Evolutionary conservation across 2,113 vertebrate genomes (phyloP).

Genomic region (Daubentonia madagascariensis): DNA sequence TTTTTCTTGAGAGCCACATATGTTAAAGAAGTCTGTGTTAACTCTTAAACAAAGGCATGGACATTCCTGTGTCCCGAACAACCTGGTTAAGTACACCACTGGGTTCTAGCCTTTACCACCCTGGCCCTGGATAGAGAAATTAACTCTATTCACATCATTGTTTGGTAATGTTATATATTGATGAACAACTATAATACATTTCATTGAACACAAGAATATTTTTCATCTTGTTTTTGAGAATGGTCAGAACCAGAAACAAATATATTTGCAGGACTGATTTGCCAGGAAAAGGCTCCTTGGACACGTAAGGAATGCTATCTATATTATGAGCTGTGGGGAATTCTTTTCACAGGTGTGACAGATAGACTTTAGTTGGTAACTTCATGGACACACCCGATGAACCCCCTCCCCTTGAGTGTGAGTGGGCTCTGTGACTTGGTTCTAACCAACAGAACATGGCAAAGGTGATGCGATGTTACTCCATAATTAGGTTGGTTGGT

Average conservation of each 20-base stretch:
- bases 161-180: background rate
- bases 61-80: background rate
- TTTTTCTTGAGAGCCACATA: background rate
- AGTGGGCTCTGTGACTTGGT: background rate
- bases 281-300: background rate
- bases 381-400: background rate
- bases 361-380: background rate
- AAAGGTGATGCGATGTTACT: background rate
- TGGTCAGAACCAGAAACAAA: background rate
- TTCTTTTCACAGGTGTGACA: background rate
- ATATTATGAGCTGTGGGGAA: background rate
- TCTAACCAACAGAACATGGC: background rate
- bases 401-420: background rate
- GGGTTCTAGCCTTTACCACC: background rate
- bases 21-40: background rate
- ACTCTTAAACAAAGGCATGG: background rate
- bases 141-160: background rate
- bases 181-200: background rate
- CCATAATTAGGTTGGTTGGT: background rate
- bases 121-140: background rate
- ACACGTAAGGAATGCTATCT: background rate
- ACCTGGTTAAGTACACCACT: background rate
- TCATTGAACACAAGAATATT: background rate
- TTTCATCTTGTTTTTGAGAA: background rate
- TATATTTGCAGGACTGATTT: background rate